These are phyloP conservation scores for Nannoperca obscura DNA, from an alignment of 2,797 vertebrate species.

Conservation along the genomic window DNA sequence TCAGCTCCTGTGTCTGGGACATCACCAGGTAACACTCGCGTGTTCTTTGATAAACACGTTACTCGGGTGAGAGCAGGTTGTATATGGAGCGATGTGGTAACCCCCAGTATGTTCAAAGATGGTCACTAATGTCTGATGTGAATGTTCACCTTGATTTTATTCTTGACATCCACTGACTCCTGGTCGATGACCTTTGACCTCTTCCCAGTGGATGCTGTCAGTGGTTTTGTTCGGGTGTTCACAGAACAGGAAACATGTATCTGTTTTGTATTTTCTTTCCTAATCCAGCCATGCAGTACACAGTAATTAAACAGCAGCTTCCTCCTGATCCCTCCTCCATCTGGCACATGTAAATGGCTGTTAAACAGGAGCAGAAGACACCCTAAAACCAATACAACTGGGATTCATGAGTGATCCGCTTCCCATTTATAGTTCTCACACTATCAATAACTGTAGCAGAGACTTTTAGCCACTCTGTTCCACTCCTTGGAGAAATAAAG, in stretches of 20 bases:
- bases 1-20: conserved; percentile 88
- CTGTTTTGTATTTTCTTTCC: too few relatives aligned
- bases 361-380: background rate
- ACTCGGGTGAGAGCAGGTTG: background rate
- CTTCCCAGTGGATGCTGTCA: background rate
- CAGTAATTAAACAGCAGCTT: background rate
- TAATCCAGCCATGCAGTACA: background rate
- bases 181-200: background rate
- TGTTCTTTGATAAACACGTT: background rate
- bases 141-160: too few relatives aligned
- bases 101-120: background rate
- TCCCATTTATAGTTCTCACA: background rate
- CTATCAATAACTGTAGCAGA: background rate
- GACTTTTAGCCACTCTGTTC: background rate
- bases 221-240: background rate
- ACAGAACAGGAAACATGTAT: background rate
- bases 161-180: too few relatives aligned
- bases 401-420: background rate
- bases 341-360: background rate
- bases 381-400: background rate
- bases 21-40: conserved; percentile 80
- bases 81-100: too few relatives aligned
- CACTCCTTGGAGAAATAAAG: background rate
- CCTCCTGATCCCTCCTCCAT: too few relatives aligned
- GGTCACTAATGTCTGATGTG: background rate